Evolutionary conservation across 2,113 vertebrate genomes (phyloP).

Genomic region (Tragelaphus buxtoni): DNA sequence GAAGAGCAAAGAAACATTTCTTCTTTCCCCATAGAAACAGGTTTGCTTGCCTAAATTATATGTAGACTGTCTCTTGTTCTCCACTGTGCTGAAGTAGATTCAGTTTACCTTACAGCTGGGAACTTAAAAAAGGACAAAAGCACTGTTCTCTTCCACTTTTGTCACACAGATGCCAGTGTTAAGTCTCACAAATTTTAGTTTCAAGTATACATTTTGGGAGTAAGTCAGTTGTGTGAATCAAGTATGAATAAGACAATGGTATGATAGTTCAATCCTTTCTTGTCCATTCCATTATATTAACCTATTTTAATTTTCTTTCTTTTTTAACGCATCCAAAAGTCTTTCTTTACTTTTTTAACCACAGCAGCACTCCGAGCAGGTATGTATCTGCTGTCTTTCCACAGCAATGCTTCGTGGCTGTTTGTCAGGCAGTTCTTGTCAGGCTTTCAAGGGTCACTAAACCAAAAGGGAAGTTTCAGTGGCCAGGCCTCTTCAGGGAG

Average conservation of each 20-base stretch:
- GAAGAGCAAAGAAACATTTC: not conserved
- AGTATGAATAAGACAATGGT: not conserved
- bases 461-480: not conserved
- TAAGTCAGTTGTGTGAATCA: not conserved
- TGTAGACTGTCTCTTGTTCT: not conserved
- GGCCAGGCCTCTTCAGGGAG: not conserved
- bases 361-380: not conserved
- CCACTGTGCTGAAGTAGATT: not conserved
- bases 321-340: constrained; percentile 61
- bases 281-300: constrained; percentile 29
- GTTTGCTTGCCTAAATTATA: not conserved
- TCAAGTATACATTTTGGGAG: not conserved
- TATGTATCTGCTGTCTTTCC: constrained; percentile 47
- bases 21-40: not conserved
- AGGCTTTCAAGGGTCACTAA: not conserved
- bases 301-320: constrained; percentile 47
- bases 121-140: not conserved
- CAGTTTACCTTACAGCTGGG: not conserved
- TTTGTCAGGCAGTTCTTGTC: not conserved
- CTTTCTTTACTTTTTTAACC: constrained; percentile 24
- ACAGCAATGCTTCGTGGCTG: not conserved
- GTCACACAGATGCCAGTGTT: not conserved
- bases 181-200: not conserved
- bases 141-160: not conserved
- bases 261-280: not conserved